Conservation (phyloP, 2,888 invertebrate genomes). For the Drosophila lutescens region DNA sequence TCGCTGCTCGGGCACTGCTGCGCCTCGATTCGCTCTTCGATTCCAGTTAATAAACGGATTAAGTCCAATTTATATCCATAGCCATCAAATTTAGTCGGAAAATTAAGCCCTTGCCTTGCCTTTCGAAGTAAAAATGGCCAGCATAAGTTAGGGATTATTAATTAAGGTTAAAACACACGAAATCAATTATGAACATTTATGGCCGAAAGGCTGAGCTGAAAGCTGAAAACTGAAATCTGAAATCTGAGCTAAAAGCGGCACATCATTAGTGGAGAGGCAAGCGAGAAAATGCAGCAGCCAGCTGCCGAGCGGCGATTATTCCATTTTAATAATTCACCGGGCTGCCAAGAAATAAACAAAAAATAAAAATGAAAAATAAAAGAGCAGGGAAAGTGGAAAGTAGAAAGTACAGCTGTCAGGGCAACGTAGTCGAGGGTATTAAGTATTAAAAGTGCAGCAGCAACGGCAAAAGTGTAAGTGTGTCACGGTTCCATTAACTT, state of each 20-base stretch:
- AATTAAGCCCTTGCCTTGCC: too few species aligned
- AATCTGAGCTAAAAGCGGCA: neutral
- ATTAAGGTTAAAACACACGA: neutral
- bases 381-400: too few species aligned
- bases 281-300: neutral
- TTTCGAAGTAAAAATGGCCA: too few species aligned
- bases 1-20: too few species aligned
- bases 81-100: conserved; percentile 7
- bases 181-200: neutral
- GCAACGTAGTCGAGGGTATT: neutral
- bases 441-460: conserved; percentile 3
- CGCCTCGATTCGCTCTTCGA: neutral
- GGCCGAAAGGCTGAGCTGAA: too few species aligned
- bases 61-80: conserved; percentile 7
- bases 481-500: conserved; percentile 3
- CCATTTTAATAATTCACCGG: conserved; percentile 3
- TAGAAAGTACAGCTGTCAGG: neutral
- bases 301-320: neutral
- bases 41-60: conserved; percentile 30
- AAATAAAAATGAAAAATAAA: neutral
- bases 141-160: neutral
- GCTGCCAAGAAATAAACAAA: neutral
- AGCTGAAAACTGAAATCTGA: neutral
- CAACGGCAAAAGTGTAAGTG: neutral
- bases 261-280: neutral